Conservation (phyloP, 1,140 invertebrate species). For the Choristoneura fumiferana region DNA sequence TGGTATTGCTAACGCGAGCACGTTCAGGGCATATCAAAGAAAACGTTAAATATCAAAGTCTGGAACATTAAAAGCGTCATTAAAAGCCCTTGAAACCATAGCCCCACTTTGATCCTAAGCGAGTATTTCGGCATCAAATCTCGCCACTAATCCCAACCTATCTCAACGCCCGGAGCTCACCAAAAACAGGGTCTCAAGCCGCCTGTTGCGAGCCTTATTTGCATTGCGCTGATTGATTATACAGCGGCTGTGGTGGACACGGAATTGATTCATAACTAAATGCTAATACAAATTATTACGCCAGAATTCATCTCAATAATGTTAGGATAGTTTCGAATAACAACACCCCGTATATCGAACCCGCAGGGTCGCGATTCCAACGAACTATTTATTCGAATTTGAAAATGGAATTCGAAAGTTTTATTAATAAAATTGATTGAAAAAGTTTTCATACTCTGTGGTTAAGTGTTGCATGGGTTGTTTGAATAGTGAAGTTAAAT, state of each 20-base stretch:
- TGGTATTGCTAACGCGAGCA: too few relatives aligned
- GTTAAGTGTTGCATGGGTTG: slow-evolving; percentile 7
- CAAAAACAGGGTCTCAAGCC: slow-evolving; percentile 23
- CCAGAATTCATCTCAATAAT: slow-evolving; percentile 18
- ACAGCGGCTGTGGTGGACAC: slow-evolving; percentile 54
- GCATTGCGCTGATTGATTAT: slow-evolving; percentile 73
- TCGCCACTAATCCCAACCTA: too few relatives aligned
- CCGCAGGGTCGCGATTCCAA: not conserved
- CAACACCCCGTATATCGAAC: not conserved
- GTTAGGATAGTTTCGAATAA: slow-evolving; percentile 6
- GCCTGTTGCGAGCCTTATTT: slow-evolving; percentile 67
- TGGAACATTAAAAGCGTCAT: too few relatives aligned
- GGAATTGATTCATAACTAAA: slow-evolving; percentile 58
- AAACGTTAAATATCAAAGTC: too few relatives aligned
- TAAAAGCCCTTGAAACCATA: too few relatives aligned
- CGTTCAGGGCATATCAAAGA: too few relatives aligned
- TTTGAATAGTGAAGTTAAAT: not conserved
- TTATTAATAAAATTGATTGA: slow-evolving; percentile 13
- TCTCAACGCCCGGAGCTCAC: not conserved
- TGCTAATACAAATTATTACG: slow-evolving; percentile 58
- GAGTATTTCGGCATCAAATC: too few relatives aligned
- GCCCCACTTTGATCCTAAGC: too few relatives aligned
- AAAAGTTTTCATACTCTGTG: slow-evolving; percentile 6
- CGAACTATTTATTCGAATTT: not conserved
- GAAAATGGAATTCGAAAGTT: slow-evolving; percentile 14